Conservation (phyloP, 2,888 invertebrate genomes). For the Lepidochrysops patricia region DNA sequence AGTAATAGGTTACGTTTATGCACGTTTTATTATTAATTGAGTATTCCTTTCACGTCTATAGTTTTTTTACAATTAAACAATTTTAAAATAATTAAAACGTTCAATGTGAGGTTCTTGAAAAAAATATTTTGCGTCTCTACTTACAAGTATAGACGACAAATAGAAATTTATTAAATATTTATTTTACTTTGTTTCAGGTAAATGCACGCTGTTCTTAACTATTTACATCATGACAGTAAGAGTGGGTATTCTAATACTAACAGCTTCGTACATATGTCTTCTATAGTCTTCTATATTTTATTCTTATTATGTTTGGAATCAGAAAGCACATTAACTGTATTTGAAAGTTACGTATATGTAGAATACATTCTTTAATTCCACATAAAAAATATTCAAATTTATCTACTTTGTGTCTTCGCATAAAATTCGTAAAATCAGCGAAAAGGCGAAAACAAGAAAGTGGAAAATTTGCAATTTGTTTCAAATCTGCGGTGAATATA, state of each 20-base stretch:
- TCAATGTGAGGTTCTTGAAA: no score
- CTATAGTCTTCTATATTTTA: not conserved
- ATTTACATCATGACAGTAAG: not conserved
- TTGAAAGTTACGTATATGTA: not conserved
- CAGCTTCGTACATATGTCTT: not conserved
- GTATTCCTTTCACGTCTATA: not conserved
- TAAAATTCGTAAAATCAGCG: not conserved
- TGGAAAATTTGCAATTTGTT: slow-evolving; percentile 2
- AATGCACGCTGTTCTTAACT: not conserved
- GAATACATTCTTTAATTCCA: not conserved
- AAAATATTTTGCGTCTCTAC: no score
- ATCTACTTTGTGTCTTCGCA: not conserved
- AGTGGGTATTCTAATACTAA: not conserved
- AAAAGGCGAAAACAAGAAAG: not conserved
- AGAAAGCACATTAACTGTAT: not conserved
- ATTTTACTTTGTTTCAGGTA: slow-evolving; percentile 20
- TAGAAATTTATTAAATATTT: not conserved
- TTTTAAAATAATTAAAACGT: no score
- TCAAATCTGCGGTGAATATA: not conserved
- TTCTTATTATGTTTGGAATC: not conserved
- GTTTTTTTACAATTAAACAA: not conserved
- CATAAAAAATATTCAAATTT: not conserved
- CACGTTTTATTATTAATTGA: not conserved
- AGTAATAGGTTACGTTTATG: slow-evolving; percentile 4
- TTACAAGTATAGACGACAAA: no score